Evolutionary conservation across 2,113 vertebrate genomes (phyloP), one percentile per base, ranked within the genome.

Genomic region (Lynx canadensis): DNA sequence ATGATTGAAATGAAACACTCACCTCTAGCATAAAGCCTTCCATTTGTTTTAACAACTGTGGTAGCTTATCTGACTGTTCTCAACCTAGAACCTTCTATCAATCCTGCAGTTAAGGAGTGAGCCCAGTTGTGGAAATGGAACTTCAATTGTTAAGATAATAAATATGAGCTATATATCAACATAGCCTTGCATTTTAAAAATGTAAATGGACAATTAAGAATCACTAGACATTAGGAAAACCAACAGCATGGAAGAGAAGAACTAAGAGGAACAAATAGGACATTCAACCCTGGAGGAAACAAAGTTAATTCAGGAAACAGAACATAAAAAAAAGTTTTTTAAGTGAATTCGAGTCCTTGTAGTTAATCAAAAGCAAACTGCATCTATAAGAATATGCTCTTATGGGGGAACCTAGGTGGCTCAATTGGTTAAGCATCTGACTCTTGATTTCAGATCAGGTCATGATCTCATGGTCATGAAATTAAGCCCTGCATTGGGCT

Each of bases 221-320:
- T 68, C 79, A 76, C 38, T 65, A 95, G 50, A 69, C 3, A 79
- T 86, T 68, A 69, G 73, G 63, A 74, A 88, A 79, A 71, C 41
- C 66, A 50, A 66, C 5, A 73, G n/a, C 11, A 83, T 36, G 68
- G 23, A 88, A 76, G 82, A 95, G 55, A 93, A 91, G 76, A 76
- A 82, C 33, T 11, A 81, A 66, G 45, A 76, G 73, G 52, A 96
- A 81, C 27, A 65, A 93, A 80, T 8, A 87, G 11, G 68, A 71
- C 25, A 33, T 71, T 83, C 15, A 90, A 57, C 33, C 18, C 60
- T 48, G 38, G 79, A 89, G 25, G 65, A 93, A 86, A 87, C 41
- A 93, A 76, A 92, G 84, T 41, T 96, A 81, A 92, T 92, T 94
- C 21, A 92, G 52, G 74, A 86, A 50, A 76, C 66, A 71, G 45